phyloP scores from a whole-genome alignment of 2,888 invertebrate genomes.

The Dryobota labecula region DNA sequence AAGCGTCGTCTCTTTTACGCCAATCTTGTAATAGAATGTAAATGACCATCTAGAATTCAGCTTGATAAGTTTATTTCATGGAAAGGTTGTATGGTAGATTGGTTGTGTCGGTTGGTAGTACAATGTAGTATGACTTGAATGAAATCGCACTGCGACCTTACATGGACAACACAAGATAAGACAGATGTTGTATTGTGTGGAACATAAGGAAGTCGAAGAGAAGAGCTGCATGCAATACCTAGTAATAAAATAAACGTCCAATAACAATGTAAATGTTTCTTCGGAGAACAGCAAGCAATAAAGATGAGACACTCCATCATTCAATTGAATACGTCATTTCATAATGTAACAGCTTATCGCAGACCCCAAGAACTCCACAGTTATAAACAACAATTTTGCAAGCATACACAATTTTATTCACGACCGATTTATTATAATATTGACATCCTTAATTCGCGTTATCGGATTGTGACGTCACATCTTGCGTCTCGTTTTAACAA shows the following conservation, averaged over 20 bases:
- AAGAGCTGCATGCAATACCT: background rate
- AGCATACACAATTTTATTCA: conserved; percentile 34
- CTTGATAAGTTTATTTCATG: background rate
- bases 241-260: conserved; percentile 24
- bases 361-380: conserved; percentile 21
- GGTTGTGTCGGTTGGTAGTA: too few species aligned
- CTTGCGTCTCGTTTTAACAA: conserved; percentile 71
- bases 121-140: background rate
- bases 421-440: conserved; percentile 49
- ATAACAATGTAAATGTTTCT: conserved; percentile 29
- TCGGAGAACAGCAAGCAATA: conserved; percentile 18
- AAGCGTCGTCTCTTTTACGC: too few species aligned
- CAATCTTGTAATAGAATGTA: background rate
- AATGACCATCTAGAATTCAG: background rate
- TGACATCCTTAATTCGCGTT: conserved; percentile 64
- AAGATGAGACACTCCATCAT: conserved; percentile 37
- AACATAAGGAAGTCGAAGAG: conserved; percentile 3
- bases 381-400: conserved; percentile 35
- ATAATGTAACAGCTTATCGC: conserved; percentile 49
- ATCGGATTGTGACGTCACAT: conserved; percentile 71
- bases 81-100: too few species aligned
- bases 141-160: background rate
- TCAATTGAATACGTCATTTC: conserved; percentile 44
- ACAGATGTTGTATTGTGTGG: conserved; percentile 7
- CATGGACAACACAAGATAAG: background rate